Conservation (phyloP, 2,797 vertebrate genomes). For the Peromyscus melanophrys region DNA sequence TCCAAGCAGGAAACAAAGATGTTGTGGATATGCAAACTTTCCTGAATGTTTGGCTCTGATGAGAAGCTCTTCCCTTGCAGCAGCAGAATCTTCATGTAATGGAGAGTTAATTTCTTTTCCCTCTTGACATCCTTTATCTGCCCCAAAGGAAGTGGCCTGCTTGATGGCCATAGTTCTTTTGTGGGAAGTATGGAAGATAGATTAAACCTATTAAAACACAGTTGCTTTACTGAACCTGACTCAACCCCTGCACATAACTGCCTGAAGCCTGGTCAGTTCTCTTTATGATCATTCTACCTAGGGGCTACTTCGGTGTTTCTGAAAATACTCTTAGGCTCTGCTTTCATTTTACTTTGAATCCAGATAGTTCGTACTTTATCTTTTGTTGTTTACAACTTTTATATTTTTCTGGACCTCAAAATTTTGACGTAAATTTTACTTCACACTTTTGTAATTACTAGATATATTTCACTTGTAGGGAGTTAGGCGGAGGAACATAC, state of each 20-base stretch:
- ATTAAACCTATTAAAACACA: slow-evolving; percentile 66
- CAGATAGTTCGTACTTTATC: neutral
- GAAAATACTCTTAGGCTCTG: neutral
- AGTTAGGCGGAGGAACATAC: neutral
- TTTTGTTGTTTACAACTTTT: slow-evolving; percentile 21
- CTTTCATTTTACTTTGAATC: neutral
- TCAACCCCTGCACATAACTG: neutral
- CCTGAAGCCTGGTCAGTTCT: neutral
- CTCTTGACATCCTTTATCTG: neutral
- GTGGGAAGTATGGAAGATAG: slow-evolving; percentile 65
- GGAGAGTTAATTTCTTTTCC: neutral
- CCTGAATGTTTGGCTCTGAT: slow-evolving; percentile 52
- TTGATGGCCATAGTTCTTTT: slow-evolving; percentile 69
- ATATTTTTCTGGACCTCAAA: neutral
- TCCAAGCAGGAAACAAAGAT: slow-evolving; percentile 64
- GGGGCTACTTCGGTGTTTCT: neutral
- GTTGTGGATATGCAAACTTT: slow-evolving; percentile 45
- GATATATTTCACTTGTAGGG: neutral
- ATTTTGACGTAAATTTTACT: neutral
- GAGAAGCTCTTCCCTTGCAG: neutral
- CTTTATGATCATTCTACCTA: neutral
- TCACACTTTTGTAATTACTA: slow-evolving; percentile 25
- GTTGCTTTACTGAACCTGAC: neutral
- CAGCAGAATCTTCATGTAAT: neutral
- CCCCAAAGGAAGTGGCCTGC: neutral